phyloP scores from a whole-genome alignment of 2,113 vertebrate species.

The Sardina pilchardus region DNA sequence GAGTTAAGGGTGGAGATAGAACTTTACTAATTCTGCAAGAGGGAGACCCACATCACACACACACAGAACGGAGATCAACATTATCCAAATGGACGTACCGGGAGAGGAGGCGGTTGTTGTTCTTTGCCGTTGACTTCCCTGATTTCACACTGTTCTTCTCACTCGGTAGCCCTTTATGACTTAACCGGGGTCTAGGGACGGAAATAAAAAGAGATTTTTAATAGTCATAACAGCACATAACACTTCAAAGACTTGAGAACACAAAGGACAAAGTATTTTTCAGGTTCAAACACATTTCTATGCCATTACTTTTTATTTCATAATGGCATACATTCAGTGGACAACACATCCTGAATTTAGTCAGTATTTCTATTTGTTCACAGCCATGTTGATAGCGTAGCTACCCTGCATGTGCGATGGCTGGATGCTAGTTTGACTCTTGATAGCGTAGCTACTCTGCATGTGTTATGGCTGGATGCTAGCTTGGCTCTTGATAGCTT shows the following conservation, averaged over 20 bases:
- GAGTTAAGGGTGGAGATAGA: too few species aligned
- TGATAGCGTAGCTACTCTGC: too few species aligned
- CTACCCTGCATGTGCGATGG: background rate
- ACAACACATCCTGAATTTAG: background rate
- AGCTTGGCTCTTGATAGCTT: too few species aligned
- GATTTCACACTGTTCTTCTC: slow-evolving; percentile 48
- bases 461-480: background rate
- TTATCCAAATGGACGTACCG: slow-evolving; percentile 28
- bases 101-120: slow-evolving; percentile 47
- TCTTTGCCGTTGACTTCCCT: slow-evolving; percentile 49
- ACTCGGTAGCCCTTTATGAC: slow-evolving; percentile 45
- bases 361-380: background rate
- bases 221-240: background rate
- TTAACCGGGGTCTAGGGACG: slow-evolving; percentile 43
- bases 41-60: too few species aligned
- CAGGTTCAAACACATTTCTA: background rate
- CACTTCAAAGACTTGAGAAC: too few species aligned
- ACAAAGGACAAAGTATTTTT: background rate
- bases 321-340: background rate
- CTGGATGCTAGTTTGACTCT: background rate
- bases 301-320: background rate
- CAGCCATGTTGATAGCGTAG: background rate
- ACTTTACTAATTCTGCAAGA: too few species aligned
- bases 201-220: background rate
- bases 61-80: background rate